Conservation (phyloP, 2,113 vertebrate species). For the Cynoglossus semilaevis region DNA sequence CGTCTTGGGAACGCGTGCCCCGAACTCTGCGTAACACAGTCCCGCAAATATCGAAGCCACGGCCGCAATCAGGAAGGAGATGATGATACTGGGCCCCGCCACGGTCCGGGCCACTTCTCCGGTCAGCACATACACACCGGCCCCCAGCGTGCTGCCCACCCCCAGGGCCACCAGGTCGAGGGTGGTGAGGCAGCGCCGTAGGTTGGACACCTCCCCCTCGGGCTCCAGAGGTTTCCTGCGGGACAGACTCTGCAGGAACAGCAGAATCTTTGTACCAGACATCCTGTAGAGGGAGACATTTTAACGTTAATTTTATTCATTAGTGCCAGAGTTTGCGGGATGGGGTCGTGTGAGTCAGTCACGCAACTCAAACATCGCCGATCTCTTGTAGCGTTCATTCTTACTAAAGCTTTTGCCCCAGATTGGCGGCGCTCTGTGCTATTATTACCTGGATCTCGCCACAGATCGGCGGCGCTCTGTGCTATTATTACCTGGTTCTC, state of each 20-base stretch:
- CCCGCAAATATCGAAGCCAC: slow-evolving; percentile 81
- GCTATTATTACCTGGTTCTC: too few relatives aligned
- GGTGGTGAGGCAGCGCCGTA: slow-evolving; percentile 78
- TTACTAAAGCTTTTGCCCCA: too few relatives aligned
- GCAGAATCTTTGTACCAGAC: slow-evolving; percentile 47
- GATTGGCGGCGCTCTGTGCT: too few relatives aligned
- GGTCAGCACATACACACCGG: slow-evolving; percentile 83
- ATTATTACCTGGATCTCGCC: too few relatives aligned
- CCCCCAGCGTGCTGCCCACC: slow-evolving; percentile 84
- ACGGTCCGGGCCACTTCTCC: slow-evolving; percentile 82
- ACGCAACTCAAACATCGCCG: too few relatives aligned
- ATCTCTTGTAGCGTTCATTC: too few relatives aligned
- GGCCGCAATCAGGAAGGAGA: slow-evolving; percentile 85
- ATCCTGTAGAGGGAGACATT: slow-evolving; percentile 46
- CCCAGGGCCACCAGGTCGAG: slow-evolving; percentile 82
- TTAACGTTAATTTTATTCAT: background rate
- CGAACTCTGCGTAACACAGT: slow-evolving; percentile 83
- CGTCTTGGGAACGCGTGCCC: slow-evolving; percentile 80
- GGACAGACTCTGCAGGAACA: slow-evolving; percentile 65
- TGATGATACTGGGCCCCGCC: slow-evolving; percentile 80
- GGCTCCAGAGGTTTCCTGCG: slow-evolving; percentile 74
- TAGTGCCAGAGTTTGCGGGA: too few relatives aligned
- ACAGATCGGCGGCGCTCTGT: too few relatives aligned
- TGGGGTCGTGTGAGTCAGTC: too few relatives aligned
- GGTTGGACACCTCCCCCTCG: slow-evolving; percentile 66